phyloP scores from a whole-genome alignment of 2,888 invertebrate species.

The Tiliacea aurago region DNA sequence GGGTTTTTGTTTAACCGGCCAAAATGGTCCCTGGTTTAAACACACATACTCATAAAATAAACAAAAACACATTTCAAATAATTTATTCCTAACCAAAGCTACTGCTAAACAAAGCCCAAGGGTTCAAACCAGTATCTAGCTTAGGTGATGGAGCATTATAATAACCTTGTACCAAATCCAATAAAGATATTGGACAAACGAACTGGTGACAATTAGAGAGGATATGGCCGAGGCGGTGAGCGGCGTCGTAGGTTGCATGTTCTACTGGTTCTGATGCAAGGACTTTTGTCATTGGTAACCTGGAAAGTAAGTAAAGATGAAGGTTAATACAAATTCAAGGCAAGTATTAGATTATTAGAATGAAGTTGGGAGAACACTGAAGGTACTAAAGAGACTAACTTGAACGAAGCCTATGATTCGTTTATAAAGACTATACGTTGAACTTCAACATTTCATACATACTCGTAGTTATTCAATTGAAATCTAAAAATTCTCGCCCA shows the following conservation, averaged over 20 bases:
- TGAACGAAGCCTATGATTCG: neutral
- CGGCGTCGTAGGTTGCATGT: conserved; percentile 92
- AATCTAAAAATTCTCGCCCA: no score
- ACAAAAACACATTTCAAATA: neutral
- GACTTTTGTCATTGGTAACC: conserved; percentile 92
- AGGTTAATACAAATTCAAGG: conserved; percentile 11
- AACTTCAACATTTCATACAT: neutral
- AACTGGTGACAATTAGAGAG: conserved; percentile 90
- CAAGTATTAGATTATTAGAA: neutral
- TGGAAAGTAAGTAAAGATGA: conserved; percentile 76
- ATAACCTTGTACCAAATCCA: conserved; percentile 93
- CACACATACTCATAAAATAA: neutral
- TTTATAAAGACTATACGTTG: neutral
- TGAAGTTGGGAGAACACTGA: neutral
- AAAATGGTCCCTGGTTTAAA: no score
- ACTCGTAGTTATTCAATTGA: neutral
- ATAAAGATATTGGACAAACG: conserved; percentile 93
- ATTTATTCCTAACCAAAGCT: conserved; percentile 67
- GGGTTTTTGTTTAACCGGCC: no score
- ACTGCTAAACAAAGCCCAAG: conserved; percentile 84
- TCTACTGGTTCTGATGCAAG: conserved; percentile 92
- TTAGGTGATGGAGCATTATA: conserved; percentile 85
- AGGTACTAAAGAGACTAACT: neutral
- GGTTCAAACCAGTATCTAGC: conserved; percentile 74
- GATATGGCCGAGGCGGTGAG: conserved; percentile 87